A percentile compares a stretch with the other conserved stretches of the same genome.
These are phyloP conservation scores for Pogonocherus hispidulus DNA, from an alignment of 2,888 invertebrate genomes.

Conservation along the genomic window DNA sequence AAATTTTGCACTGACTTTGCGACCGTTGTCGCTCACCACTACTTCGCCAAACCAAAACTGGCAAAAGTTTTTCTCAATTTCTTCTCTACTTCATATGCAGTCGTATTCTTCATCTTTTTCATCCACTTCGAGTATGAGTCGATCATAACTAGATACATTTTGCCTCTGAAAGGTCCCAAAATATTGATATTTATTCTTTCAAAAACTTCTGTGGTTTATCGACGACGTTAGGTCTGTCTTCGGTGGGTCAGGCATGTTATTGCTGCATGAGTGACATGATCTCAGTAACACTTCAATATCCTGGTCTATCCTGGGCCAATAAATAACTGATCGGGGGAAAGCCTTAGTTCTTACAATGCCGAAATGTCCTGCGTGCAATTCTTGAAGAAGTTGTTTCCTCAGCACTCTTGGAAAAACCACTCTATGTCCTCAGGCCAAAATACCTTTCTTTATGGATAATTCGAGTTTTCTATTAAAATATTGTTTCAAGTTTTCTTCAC, in stretches of 20 bases:
- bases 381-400: slow-evolving; percentile 35
- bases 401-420: slow-evolving; percentile 28
- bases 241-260: slow-evolving; percentile 50
- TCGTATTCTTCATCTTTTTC: slow-evolving; percentile 50
- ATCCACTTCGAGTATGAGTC: slow-evolving; percentile 66
- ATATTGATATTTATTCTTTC: no score
- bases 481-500: background rate
- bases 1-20: background rate
- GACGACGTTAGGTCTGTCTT: no score
- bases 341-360: slow-evolving; percentile 50
- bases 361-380: slow-evolving; percentile 45
- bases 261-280: slow-evolving; percentile 50
- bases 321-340: slow-evolving; percentile 50
- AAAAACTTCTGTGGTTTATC: no score
- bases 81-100: slow-evolving; percentile 23
- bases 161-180: no score
- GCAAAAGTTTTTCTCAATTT: slow-evolving; percentile 47
- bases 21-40: slow-evolving; percentile 47
- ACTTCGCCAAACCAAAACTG: slow-evolving; percentile 47
- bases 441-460: slow-evolving; percentile 31
- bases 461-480: slow-evolving; percentile 23
- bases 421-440: slow-evolving; percentile 40
- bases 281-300: slow-evolving; percentile 53
- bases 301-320: slow-evolving; percentile 53
- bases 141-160: no score